Evolutionary conservation across 1,140 invertebrate genomes (phyloP), one percentile per base, ranked within the genome.

Genomic region (Orussus abietinus): DNA sequence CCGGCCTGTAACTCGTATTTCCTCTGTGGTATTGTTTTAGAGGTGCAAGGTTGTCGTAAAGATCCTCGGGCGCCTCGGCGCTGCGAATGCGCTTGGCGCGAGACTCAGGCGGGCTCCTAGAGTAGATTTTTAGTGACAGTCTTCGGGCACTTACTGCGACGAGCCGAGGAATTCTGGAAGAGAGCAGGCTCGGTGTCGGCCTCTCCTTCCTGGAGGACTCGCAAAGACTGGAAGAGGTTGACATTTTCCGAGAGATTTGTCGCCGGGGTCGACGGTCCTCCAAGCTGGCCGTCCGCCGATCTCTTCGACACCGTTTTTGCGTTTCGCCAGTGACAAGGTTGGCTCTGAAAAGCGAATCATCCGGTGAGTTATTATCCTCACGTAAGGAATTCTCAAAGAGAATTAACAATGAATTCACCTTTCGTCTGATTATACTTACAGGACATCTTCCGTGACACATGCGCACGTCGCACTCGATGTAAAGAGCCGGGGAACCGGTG

Each of bases 361-460:
- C n/a, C n/a, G n/a, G n/a, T n/a, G n/a, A n/a, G n/a, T n/a, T n/a
- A n/a, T n/a, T n/a, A n/a, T n/a, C n/a, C n/a, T 25, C 22, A 25
- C 25, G 35, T 37, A 49, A 52, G 3, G 12, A 43, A 33, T 33
- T 3, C 26, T 3, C 3, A 18, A 30, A 2, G 10, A 26, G 14
- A 19, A 28, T 35, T 11, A 38, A 18, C 22, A n/a, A n/a, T n/a
- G n/a, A n/a, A n/a, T n/a, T n/a, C n/a, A n/a, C n/a, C n/a, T n/a
- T n/a, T n/a, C n/a, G n/a, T n/a, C n/a, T 39, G 14, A 40, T 33
- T 38, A 50, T 30, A 77, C 79, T 83, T 75, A 95, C 91, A 47
- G 90, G 90, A 78, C 92, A 95, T 55, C 88, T 77, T 39, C 91
- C 91, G 66, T 94, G 91, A 66, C 92, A 96, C 91, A 95, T 95